Evolutionary conservation across 2,113 vertebrate species (phyloP).

Genomic region (Macrotus californicus): DNA sequence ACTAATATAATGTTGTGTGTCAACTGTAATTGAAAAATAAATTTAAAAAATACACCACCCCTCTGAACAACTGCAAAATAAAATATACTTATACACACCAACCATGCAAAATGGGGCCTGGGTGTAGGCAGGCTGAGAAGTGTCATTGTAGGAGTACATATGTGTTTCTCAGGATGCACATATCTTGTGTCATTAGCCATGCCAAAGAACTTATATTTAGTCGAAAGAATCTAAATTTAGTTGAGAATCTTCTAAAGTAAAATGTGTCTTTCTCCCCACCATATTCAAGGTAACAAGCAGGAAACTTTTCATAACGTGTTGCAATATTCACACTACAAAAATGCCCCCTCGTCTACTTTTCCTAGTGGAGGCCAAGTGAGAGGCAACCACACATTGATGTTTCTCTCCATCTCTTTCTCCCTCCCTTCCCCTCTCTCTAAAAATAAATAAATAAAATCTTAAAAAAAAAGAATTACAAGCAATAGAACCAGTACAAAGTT

Average conservation of each 20-base stretch:
- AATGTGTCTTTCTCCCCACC: conserved; percentile 50
- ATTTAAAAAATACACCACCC: background rate
- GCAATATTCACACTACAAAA: conserved; percentile 42
- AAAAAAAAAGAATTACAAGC: too few relatives aligned
- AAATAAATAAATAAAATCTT: too few relatives aligned
- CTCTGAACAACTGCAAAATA: conserved; percentile 29
- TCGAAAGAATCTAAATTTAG: conserved; percentile 56
- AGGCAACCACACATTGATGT: too few relatives aligned
- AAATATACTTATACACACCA: conserved; percentile 17
- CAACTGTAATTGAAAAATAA: background rate
- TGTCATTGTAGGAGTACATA: background rate
- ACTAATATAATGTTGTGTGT: background rate
- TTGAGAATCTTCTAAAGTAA: conserved; percentile 42
- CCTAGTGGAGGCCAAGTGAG: too few relatives aligned
- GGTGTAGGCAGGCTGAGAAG: conserved; percentile 35
- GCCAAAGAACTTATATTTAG: conserved; percentile 48
- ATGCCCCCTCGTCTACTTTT: conserved; percentile 6
- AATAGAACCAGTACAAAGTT: too few relatives aligned
- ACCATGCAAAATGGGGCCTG: background rate
- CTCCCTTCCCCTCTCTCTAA: too few relatives aligned
- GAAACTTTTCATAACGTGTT: conserved; percentile 52
- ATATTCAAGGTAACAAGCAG: conserved; percentile 22
- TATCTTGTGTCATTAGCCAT: conserved; percentile 53
- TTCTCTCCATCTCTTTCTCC: too few relatives aligned
- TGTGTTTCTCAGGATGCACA: conserved; percentile 44